Base-by-base conservation (phyloP, 2,888 invertebrate genomes). In the Phaonia tiefii region DNA sequence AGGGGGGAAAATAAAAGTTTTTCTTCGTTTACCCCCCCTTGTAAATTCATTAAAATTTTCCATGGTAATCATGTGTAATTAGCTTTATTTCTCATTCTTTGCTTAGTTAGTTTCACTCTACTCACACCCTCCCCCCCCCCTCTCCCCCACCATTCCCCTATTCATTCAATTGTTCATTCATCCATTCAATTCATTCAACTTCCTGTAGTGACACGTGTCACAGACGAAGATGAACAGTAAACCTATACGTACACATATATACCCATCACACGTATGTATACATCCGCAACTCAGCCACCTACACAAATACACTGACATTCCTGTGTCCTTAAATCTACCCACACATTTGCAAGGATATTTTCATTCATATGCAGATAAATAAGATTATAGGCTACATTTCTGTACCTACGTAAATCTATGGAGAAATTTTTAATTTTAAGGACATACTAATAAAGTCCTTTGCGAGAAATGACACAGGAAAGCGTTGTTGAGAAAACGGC, bases 11-110 rank as follows among this genome's bases (percentile, higher is more conserved):
- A n/a, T n/a, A n/a, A n/a, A n/a, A n/a, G n/a, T n/a, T 31, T 31
- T 31, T 56, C 31, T 26, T 31, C 31, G 5, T 31, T 31, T 31
- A 15, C 15, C 56, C 56, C 15, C 31, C 15, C 10, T 25, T 77
- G 15, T 63, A 63, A 73, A 73, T 73, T 69, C 73, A 78, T 69
- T 46, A 65, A 25, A 31, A 69, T 63, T 54, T 73, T 69, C 63
- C 54, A 42, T 51, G 31, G 42, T 58, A 54, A 78, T 67, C 51
- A 60, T 15, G 26, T 51, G 60, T 67, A 73, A 78, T 78, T 78
- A 44, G 72, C 67, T 69, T 72, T 56, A 70, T 54, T 26, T 42
- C 58, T 31, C 11, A 31, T 15, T 15, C 39, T 60, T 60, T 56
- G 56, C 31, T 2, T 11, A n/a, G n/a, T n/a, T n/a, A n/a, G n/a